Evolutionary conservation across 2,888 invertebrate species (phyloP), one percentile per base, ranked within the genome.

Genomic region (Operophtera brumata): DNA sequence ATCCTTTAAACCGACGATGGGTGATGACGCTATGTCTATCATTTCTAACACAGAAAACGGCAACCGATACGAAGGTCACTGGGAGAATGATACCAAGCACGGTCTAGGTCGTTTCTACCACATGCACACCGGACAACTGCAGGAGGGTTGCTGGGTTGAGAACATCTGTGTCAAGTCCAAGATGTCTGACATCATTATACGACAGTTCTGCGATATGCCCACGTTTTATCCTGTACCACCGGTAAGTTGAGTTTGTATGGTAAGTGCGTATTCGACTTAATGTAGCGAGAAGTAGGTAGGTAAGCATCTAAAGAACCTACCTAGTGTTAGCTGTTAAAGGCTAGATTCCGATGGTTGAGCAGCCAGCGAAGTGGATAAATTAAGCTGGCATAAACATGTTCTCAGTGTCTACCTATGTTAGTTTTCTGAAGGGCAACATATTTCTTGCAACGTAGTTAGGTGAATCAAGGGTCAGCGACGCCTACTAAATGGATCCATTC

Each of bases 61-160:
- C 2, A 92, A 93, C 66, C 86, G 93, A 43, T 94, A 93, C 71
- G 93, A 94, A 78, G 94, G 94, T 0, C 71, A 90, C 53, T 94
- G 93, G 91, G 68, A 79, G 30, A 67, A 81, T 6, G 91, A 92
- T 61, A 64, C 82, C 49, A 93, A 92, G 69, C 83, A 92, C 64
- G 94, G 94, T 0, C 73, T 84, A n/a, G 94, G 94, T 0, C 82
- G 91, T 34, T 94, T 91, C 77, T 93, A 92, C 69, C 93, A 94
- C 72, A 74, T 93, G 70, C 84, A 86, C 65, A 93, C 88, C 0
- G 94, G 94, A 0, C 94, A 94, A 73, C 71, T 93, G 60, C 94
- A 94, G 70, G 91, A 92, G 56, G 94, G 94, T 1, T 83, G 91
- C 62, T 94, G 94, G 94, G 57, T 68, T 3, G 62, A 84, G n/a